Evolutionary conservation across 2,113 vertebrate species (phyloP).

Genomic region (Columbina picui): DNA sequence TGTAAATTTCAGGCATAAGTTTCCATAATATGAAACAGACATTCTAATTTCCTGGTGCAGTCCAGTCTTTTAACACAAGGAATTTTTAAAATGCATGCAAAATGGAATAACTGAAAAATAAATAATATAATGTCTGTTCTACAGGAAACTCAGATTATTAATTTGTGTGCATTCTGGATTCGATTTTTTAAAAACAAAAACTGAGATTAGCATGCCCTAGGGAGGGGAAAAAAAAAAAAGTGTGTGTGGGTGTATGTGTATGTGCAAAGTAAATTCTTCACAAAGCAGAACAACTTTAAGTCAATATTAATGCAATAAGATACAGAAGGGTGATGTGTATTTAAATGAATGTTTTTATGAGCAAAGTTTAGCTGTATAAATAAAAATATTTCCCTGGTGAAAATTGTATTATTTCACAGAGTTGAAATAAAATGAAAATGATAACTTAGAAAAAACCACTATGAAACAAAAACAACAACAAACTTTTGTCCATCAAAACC

Average conservation of each 20-base stretch:
- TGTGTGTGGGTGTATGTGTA: rapidly evolving
- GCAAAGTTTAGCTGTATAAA: neutral
- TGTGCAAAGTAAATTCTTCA: neutral
- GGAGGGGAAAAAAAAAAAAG: rapidly evolving
- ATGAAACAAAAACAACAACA: too few relatives aligned
- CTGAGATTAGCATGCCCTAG: neutral
- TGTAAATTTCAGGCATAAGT: neutral
- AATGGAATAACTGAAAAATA: neutral
- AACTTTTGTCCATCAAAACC: neutral
- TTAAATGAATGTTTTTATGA: neutral
- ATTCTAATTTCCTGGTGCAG: neutral
- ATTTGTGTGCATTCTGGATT: neutral
- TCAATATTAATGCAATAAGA: neutral
- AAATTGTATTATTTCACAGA: neutral
- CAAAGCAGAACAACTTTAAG: neutral
- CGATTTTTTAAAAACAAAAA: neutral
- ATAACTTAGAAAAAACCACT: too few relatives aligned
- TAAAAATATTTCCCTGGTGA: neutral
- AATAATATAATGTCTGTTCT: neutral
- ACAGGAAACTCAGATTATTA: neutral
- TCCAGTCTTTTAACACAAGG: neutral
- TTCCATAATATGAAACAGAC: neutral
- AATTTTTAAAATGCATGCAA: neutral
- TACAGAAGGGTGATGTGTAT: neutral
- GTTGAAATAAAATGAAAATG: neutral